phyloP scores from a whole-genome alignment of 2,797 vertebrate genomes.

The Pangasius macronema region DNA sequence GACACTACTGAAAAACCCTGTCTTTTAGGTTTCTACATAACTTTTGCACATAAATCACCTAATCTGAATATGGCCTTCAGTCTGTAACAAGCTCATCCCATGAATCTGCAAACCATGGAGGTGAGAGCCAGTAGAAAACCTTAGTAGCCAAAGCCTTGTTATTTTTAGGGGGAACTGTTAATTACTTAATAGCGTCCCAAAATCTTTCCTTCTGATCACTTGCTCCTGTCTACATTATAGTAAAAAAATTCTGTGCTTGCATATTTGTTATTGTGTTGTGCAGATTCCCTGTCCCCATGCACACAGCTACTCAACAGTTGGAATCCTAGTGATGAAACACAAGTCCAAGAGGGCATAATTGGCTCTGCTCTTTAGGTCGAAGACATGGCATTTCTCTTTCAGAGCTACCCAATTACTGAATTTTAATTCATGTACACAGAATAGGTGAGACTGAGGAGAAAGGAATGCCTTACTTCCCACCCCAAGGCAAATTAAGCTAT shows the following conservation, averaged over 20 bases:
- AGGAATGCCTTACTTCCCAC: neutral
- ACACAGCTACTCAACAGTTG: conserved; percentile 13
- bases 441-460: neutral
- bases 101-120: neutral
- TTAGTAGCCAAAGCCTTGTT: neutral
- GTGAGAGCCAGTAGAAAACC: neutral
- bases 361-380: neutral
- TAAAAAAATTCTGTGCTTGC: neutral
- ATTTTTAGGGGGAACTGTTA: neutral
- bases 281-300: neutral
- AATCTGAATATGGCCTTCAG: neutral
- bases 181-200: neutral
- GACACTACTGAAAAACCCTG: neutral
- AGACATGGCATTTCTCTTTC: neutral
- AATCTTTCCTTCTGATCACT: neutral
- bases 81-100: neutral
- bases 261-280: neutral
- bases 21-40: neutral
- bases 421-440: neutral
- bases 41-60: neutral
- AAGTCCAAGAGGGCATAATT: neutral
- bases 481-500: neutral
- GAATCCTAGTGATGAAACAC: conserved; percentile 12
- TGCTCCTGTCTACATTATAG: neutral
- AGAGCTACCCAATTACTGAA: neutral